Percentiles rank a stretch among this genome's conserved stretches.
Conservation (phyloP, 2,797 vertebrate genomes). For the Enteromius mattozi region DNA sequence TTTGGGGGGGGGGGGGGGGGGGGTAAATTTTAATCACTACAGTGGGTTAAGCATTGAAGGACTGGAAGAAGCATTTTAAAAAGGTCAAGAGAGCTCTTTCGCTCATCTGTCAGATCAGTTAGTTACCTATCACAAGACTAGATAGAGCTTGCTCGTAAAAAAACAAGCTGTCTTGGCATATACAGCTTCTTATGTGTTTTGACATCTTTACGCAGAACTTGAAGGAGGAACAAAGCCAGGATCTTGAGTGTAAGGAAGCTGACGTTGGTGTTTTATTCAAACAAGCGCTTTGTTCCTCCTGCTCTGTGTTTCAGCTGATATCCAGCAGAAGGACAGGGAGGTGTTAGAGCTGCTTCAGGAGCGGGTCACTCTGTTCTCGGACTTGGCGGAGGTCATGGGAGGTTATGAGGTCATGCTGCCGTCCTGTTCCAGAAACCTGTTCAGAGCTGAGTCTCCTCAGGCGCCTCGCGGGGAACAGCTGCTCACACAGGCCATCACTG, state of each 20-base stretch:
- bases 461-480: slow-evolving; percentile 83
- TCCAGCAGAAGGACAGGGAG: slow-evolving; percentile 80
- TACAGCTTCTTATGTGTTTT: background rate
- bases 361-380: slow-evolving; percentile 80
- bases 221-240: background rate
- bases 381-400: slow-evolving; percentile 76
- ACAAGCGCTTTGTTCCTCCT: background rate
- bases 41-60: background rate
- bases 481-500: slow-evolving; percentile 82
- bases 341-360: slow-evolving; percentile 79
- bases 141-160: background rate
- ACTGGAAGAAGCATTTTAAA: background rate
- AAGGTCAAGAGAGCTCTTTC: background rate
- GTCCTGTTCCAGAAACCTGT: slow-evolving; percentile 79
- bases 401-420: slow-evolving; percentile 69
- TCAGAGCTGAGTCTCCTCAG: slow-evolving; percentile 83
- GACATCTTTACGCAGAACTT: background rate
- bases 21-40: background rate
- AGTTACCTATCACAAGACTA: background rate
- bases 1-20: too few relatives aligned
- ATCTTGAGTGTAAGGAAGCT: background rate
- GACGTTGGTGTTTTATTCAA: slow-evolving; percentile 6
- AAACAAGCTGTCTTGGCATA: background rate
- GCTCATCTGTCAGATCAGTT: background rate
- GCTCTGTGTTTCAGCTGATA: slow-evolving; percentile 70